phyloP scores from a whole-genome alignment of 1,140 invertebrate species.

The Achroia grisella region DNA sequence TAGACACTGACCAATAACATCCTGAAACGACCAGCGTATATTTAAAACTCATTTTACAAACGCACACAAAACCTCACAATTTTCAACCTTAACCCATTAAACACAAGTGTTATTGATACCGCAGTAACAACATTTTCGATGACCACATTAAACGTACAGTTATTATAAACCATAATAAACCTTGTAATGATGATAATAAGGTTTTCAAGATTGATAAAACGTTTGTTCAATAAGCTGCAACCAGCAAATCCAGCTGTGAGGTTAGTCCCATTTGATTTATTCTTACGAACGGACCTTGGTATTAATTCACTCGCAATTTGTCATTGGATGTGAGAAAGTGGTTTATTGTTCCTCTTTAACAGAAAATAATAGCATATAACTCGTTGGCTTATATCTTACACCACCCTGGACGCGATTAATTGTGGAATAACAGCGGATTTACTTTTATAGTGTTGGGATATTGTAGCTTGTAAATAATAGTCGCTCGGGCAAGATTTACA shows the following conservation, averaged over 20 bases:
- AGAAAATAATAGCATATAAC: constrained; percentile 37
- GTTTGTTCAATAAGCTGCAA: constrained; percentile 19
- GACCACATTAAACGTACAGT: constrained; percentile 11
- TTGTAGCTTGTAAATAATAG: no score
- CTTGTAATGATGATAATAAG: constrained; percentile 18
- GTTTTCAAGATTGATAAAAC: not conserved
- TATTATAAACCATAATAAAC: constrained; percentile 8
- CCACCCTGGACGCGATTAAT: constrained; percentile 11
- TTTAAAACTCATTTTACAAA: constrained; percentile 35
- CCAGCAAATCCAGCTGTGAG: constrained; percentile 41
- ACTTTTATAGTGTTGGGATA: no score
- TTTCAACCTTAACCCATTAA: not conserved
- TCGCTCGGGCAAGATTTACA: no score
- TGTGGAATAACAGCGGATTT: not conserved
- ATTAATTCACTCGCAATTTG: constrained; percentile 67
- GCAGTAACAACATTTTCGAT: constrained; percentile 20
- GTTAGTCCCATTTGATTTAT: constrained; percentile 60
- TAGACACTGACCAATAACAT: constrained; percentile 69
- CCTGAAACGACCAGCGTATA: constrained; percentile 46
- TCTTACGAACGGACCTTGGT: constrained; percentile 47
- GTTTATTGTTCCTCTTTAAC: constrained; percentile 55
- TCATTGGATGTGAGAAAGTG: constrained; percentile 66
- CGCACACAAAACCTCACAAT: not conserved
- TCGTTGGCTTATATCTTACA: constrained; percentile 9
- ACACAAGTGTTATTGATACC: not conserved